Percentiles rank a stretch among this genome's conserved stretches.
phyloP scores from a whole-genome alignment of 2,888 invertebrate genomes.

The Drosophila limbata region DNA sequence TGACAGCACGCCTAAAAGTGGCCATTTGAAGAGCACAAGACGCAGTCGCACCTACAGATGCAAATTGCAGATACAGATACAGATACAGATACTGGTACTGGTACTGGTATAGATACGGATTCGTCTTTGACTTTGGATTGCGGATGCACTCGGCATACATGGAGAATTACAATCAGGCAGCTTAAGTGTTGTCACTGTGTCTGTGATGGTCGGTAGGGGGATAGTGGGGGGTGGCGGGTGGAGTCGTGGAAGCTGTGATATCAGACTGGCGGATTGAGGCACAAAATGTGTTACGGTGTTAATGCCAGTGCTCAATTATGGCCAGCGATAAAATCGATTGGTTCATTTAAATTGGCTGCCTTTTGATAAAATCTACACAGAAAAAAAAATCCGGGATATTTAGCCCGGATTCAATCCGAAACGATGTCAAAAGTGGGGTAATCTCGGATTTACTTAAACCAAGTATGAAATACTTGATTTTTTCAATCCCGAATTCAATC shows the following conservation, averaged over 20 bases:
- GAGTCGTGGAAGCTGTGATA: neutral
- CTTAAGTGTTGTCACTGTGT: slow-evolving; percentile 33
- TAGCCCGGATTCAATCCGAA: too few relatives aligned
- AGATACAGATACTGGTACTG: slow-evolving; percentile 13
- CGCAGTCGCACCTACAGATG: slow-evolving; percentile 18
- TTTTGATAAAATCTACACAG: slow-evolving; percentile 36
- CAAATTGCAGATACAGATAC: slow-evolving; percentile 21
- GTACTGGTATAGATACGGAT: slow-evolving; percentile 17
- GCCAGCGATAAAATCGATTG: slow-evolving; percentile 74
- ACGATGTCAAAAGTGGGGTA: too few relatives aligned
- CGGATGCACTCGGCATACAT: slow-evolving; percentile 44
- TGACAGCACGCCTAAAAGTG: slow-evolving; percentile 79
- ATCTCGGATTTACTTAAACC: too few relatives aligned
- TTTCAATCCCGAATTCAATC: too few relatives aligned
- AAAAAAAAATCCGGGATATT: too few relatives aligned
- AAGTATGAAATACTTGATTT: too few relatives aligned
- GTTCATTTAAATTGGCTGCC: slow-evolving; percentile 61
- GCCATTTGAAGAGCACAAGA: slow-evolving; percentile 62
- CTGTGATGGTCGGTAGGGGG: neutral
- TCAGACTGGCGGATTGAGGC: slow-evolving; percentile 19
- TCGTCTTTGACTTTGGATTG: slow-evolving; percentile 36
- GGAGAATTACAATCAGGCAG: slow-evolving; percentile 58
- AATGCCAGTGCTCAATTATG: slow-evolving; percentile 69
- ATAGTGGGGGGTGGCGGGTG: too few relatives aligned
- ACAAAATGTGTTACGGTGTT: slow-evolving; percentile 73